Base-by-base conservation (phyloP, 1,140 invertebrate species). In the Scaptomyza graminum region DNA sequence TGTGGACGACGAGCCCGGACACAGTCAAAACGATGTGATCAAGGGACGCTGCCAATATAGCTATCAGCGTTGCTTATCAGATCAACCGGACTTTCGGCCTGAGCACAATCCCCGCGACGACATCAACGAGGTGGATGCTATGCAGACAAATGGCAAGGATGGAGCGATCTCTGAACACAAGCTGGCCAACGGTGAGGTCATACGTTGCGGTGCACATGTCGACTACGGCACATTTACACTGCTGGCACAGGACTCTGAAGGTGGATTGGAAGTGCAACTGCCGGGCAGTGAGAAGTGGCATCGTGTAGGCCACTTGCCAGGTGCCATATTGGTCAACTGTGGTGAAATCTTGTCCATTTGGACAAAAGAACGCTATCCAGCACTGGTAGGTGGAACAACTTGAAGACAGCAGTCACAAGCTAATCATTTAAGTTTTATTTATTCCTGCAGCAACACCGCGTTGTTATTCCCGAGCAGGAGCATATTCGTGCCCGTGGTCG, bases 191-290 rank as follows among this genome's bases (percentile, higher is more conserved):
- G 91, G 90, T 1, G 93, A 93, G 39, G 92, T 94, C 68, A 94
- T 94, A 18, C 93, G 95, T 46, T 96, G 95, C 76, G 95, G 95
- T 0, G 94, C 95, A 1, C 95, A 96, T 76, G 94, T 94, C 12
- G 95, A 96, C 90, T 95, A 95, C 69, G 95, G 95, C 64, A 95
- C 95, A 28, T 94, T 96, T 88, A 96, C 95, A 25, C 92, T 96
- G 50, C 91, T 96, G 28, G 94, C 95, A 46, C 95, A 96, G 92
- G 95, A 95, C 73, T 94, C 94, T 54, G 95, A 95, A 76, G 94
- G 91, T 16, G 91, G 91, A 0, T 73, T 94, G 28, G 93, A 95
- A 92, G 93, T 95, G 16, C 94, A 95, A 82, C 90, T 94, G 54
- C 93, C 94, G 8, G 93, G 93, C 50, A 94, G 95, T 63, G 94